Base-by-base conservation (phyloP, 2,797 vertebrate genomes). In the Staurois parvus region DNA sequence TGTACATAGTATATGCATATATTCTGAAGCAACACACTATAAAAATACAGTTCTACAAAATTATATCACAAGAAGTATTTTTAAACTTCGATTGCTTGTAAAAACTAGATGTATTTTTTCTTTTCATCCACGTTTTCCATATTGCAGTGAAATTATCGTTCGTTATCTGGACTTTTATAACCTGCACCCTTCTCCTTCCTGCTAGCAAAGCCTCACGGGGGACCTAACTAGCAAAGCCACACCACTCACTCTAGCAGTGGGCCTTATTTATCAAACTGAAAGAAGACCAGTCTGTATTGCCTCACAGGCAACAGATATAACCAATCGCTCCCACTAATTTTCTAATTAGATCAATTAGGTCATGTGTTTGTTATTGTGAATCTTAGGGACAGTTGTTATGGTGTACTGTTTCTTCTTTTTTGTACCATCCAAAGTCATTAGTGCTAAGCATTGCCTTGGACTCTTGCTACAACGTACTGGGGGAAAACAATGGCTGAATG, bases 1-100 rank as follows among this genome's bases (percentile, higher is more conserved):
- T 34, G 30, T 7, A 72, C 45, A 80, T 32, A 3, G n/a, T 32
- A 45, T 45, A 73, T 21, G n/a, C 34, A 28, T 42, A 64, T 24
- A 67, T 45, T 81, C 26, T 64, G 64, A 59, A 52, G 52, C 40
- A 42, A 42, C 40, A 78, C 68, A 66, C 83, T 84, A 84, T 72
- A 84, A 84, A 84, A 84, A 84, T 84, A 84, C 83, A 72, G 42
- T 59, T 72, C 83, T 78, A 84, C 75, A 78, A 84, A 84, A 77
- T 84, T 64, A 84, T 84, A 84, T 34, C 24, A 28, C 72, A 42
- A 80, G 30, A 30, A n/a, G 28, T 34, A 52, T 80, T n/a, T 70
- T 67, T 80, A 80, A 80, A 56, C 42, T 37, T 32, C n/a, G 29
- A 29, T 56, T 40, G 59, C 30, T 84, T 34, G 28, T 28, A 69